Conservation (phyloP, 2,888 invertebrate species). For the Acanthococcus lagerstroemiae region DNA sequence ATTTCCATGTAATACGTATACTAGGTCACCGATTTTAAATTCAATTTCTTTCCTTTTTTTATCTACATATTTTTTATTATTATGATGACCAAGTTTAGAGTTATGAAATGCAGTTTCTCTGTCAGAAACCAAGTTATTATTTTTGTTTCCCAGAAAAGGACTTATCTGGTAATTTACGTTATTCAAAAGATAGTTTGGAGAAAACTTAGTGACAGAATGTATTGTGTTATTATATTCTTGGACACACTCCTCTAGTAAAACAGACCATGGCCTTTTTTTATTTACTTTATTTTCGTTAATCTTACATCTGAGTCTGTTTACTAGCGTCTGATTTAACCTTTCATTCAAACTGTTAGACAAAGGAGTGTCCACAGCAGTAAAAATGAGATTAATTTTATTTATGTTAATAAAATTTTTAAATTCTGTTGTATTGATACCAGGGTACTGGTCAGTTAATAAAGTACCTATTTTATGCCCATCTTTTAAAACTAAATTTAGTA, state of each 20-base stretch:
- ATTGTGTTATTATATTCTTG: neutral
- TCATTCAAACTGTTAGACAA: slow-evolving; percentile 10
- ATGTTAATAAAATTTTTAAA: slow-evolving; percentile 36
- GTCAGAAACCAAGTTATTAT: neutral
- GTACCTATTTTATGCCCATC: slow-evolving; percentile 27
- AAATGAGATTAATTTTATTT: slow-evolving; percentile 34
- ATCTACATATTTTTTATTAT: neutral
- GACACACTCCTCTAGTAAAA: neutral
- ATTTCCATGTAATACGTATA: neutral
- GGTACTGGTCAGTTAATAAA: slow-evolving; percentile 10
- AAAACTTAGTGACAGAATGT: too few species aligned
- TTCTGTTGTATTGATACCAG: slow-evolving; percentile 5
- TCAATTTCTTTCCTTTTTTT: neutral
- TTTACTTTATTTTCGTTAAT: too few species aligned
- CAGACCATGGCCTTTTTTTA: too few species aligned
- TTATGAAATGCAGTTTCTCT: neutral
- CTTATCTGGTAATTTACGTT: neutral
- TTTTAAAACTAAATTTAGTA: slow-evolving; percentile 18
- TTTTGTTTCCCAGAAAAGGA: neutral
- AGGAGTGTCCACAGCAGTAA: slow-evolving; percentile 35
- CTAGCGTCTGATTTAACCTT: neutral
- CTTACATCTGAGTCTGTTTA: too few species aligned
- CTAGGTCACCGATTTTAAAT: neutral
- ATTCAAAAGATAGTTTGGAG: neutral
- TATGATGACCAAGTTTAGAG: neutral